A percentile compares a stretch with the other conserved stretches of the same genome.
Conservation (phyloP, 1,140 invertebrate species). For the Vollenhovia emeryi region DNA sequence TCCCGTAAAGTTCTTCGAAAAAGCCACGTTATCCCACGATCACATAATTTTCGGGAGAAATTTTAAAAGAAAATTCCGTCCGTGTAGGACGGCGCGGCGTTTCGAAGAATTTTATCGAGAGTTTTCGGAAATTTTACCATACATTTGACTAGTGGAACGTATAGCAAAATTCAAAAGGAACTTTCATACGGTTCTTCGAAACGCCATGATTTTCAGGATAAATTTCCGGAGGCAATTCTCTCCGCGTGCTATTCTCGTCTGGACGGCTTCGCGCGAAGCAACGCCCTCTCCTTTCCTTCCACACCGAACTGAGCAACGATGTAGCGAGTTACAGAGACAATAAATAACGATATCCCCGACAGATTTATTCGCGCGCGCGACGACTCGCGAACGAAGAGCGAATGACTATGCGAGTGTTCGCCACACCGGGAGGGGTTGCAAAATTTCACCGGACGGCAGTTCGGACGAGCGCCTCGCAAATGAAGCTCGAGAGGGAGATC, state of each 20-base stretch:
- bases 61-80: no score
- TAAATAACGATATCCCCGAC: constrained; percentile 34
- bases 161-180: no score
- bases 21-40: no score
- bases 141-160: no score
- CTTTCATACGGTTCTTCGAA: no score
- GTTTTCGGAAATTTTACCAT: no score
- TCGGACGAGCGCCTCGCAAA: constrained; percentile 34
- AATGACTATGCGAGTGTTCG: background rate
- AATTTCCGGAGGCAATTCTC: no score
- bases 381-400: background rate
- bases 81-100: no score
- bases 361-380: background rate
- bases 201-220: no score
- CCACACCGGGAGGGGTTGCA: background rate
- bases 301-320: background rate
- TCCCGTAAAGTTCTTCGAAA: no score
- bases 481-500: constrained; percentile 12
- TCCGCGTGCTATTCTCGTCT: constrained; percentile 20
- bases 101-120: no score
- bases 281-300: background rate
- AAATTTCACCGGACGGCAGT: background rate
- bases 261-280: background rate
- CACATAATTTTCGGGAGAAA: no score
- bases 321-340: constrained; percentile 40